Evolutionary conservation across 1,140 invertebrate species (phyloP).

Genomic region (Drosophila eugracilis): DNA sequence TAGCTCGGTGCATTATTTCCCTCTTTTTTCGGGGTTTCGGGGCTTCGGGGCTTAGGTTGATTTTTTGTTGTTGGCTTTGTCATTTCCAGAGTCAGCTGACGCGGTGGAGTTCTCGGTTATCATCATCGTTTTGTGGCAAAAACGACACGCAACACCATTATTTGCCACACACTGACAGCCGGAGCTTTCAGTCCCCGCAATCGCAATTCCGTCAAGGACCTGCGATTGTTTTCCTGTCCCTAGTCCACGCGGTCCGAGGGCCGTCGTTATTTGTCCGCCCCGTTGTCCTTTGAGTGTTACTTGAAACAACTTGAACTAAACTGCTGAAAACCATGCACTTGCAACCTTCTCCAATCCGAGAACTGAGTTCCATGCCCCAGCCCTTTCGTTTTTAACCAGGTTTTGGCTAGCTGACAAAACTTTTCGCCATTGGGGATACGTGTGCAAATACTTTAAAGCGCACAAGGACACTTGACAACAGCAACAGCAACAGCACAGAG

Average conservation of each 20-base stretch:
- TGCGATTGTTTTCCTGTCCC: constrained; percentile 31
- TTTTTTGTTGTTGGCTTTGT: not conserved
- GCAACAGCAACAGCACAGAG: constrained; percentile 15
- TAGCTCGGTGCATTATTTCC: constrained; percentile 33
- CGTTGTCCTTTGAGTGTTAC: constrained; percentile 61
- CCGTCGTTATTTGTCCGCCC: constrained; percentile 43
- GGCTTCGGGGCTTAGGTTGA: no score
- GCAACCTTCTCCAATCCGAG: constrained; percentile 17
- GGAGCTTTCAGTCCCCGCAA: constrained; percentile 53
- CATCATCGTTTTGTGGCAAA: constrained; percentile 64
- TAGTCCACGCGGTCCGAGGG: constrained; percentile 42
- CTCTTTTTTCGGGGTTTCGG: constrained; percentile 12
- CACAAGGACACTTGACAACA: constrained; percentile 69
- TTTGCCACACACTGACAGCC: constrained; percentile 77
- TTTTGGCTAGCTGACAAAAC: constrained; percentile 67
- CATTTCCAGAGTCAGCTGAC: constrained; percentile 48
- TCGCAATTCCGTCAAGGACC: constrained; percentile 33
- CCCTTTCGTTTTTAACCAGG: constrained; percentile 55
- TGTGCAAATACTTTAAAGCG: constrained; percentile 69
- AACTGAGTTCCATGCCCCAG: not conserved
- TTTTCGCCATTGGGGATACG: constrained; percentile 62
- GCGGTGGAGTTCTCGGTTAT: constrained; percentile 49
- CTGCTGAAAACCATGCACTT: constrained; percentile 70
- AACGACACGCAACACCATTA: constrained; percentile 79
- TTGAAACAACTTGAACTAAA: constrained; percentile 74